Evolutionary conservation across 2,113 vertebrate genomes (phyloP).

Genomic region (Oenanthe oenanthe): DNA sequence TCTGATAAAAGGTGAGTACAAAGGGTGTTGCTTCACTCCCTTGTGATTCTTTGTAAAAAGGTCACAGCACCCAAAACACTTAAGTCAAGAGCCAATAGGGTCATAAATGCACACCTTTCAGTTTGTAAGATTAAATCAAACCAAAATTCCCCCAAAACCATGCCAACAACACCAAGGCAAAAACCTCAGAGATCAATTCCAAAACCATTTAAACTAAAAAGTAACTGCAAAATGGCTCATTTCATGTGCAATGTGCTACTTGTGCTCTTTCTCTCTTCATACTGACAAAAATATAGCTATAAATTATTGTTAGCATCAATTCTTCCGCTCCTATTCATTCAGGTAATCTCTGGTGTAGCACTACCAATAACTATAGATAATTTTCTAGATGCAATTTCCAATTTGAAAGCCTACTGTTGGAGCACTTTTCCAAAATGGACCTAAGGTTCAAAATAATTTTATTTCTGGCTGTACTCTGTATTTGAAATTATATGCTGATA

Average conservation of each 20-base stretch:
- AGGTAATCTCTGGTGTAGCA: background rate
- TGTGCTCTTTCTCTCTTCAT: background rate
- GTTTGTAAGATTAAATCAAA: background rate
- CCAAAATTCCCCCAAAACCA: rapidly evolving
- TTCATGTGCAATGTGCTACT: background rate
- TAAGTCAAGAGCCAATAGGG: background rate
- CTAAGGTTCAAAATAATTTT: background rate
- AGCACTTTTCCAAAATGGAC: background rate
- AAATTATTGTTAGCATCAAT: background rate
- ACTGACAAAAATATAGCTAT: background rate
- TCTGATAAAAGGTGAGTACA: background rate
- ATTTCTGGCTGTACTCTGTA: background rate
- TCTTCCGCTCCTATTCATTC: background rate
- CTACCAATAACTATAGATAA: background rate
- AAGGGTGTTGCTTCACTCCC: background rate
- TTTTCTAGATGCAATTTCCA: background rate
- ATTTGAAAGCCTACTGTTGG: background rate
- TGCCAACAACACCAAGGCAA: background rate
- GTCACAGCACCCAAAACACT: background rate
- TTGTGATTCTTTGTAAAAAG: background rate
- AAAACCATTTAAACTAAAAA: background rate
- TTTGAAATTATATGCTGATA: background rate
- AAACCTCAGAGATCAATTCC: background rate
- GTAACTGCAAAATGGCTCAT: background rate
- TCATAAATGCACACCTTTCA: background rate